Evolutionary conservation across 2,113 vertebrate species (phyloP).

Genomic region (Antennarius striatus): DNA sequence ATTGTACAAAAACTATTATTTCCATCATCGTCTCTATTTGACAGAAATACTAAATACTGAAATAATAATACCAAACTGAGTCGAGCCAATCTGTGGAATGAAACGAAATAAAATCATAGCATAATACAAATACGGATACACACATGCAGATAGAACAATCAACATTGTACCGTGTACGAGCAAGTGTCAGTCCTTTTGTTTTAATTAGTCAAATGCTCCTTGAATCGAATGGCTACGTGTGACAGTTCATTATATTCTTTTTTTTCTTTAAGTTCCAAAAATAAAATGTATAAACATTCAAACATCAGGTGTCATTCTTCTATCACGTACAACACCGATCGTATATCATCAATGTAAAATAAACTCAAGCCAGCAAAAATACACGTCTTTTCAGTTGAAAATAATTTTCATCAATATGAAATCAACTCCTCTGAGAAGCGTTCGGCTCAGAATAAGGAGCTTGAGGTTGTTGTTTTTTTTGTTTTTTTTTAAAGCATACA

Average conservation of each 20-base stretch:
- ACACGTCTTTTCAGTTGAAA: slow-evolving; percentile 67
- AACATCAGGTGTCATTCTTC: slow-evolving; percentile 45
- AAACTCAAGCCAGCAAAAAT: slow-evolving; percentile 74
- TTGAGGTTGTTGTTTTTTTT: not conserved
- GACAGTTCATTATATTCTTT: slow-evolving; percentile 40
- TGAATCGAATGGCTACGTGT: slow-evolving; percentile 32
- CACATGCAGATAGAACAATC: slow-evolving; percentile 41
- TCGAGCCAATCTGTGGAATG: not conserved
- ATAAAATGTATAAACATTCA: slow-evolving; percentile 75
- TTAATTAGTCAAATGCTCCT: slow-evolving; percentile 20
- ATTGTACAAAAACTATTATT: not conserved
- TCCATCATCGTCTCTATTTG: slow-evolving; percentile 1
- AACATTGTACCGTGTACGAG: slow-evolving; percentile 18
- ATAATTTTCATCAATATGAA: slow-evolving; percentile 59
- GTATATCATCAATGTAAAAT: slow-evolving; percentile 75
- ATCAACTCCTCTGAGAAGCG: slow-evolving; percentile 47
- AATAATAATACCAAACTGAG: slow-evolving; percentile 33
- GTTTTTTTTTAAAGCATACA: not conserved
- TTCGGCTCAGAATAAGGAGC: slow-evolving; percentile 23
- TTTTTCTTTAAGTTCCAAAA: slow-evolving; percentile 55
- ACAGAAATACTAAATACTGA: slow-evolving; percentile 48
- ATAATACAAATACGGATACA: slow-evolving; percentile 24
- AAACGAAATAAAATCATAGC: slow-evolving; percentile 20
- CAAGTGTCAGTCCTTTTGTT: slow-evolving; percentile 11
- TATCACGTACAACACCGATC: slow-evolving; percentile 51